Conservation (phyloP, 2,888 invertebrate genomes). For the Stomorhina lunata region DNA sequence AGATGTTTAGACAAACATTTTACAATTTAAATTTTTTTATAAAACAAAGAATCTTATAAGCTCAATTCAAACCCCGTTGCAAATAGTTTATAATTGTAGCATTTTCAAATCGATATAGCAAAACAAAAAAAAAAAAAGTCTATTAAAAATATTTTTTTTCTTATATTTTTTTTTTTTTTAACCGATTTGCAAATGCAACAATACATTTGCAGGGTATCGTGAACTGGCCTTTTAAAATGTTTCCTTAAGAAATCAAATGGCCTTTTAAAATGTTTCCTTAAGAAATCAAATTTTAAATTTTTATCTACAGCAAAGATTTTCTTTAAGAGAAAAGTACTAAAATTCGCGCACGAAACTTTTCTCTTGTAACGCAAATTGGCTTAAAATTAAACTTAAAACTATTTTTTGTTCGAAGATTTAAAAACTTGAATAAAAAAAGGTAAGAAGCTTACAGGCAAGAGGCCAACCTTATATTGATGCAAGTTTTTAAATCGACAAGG, state of each 20-base stretch:
- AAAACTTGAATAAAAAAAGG: constrained; percentile 16
- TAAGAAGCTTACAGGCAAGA: constrained; percentile 6
- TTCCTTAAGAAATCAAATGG: not conserved
- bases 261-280: not conserved
- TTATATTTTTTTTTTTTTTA: no score
- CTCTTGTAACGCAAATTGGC: constrained; percentile 14
- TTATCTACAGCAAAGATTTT: constrained; percentile 30
- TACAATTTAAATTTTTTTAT: no score
- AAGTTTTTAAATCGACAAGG: constrained; percentile 37
- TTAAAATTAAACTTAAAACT: constrained; percentile 27
- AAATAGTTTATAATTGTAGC: no score
- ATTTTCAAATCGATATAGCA: no score
- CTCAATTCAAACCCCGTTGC: no score
- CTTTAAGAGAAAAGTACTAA: constrained; percentile 30
- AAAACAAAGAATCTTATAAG: no score
- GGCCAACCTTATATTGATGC: constrained; percentile 5
- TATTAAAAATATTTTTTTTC: no score
- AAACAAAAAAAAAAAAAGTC: not conserved
- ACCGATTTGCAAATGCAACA: no score
- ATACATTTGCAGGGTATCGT: no score
- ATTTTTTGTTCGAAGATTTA: constrained; percentile 25
- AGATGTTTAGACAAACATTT: not conserved
- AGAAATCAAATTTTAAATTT: not conserved
- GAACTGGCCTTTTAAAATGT: no score
- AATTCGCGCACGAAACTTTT: constrained; percentile 36